phyloP scores from a whole-genome alignment of 2,888 invertebrate genomes.

The Cephus pygmeus region DNA sequence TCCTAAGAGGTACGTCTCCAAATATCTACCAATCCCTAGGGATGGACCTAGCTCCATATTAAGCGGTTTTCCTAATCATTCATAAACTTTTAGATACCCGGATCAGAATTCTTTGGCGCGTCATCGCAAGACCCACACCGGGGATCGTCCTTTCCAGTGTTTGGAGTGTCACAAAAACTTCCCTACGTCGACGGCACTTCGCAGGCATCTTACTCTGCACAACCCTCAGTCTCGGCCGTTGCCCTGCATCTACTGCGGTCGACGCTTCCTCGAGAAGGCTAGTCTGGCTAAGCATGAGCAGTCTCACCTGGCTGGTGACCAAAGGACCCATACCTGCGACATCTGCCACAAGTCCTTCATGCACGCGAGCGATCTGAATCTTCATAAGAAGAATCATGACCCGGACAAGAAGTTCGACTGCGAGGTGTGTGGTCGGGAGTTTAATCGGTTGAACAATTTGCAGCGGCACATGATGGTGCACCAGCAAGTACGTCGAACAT shows the following conservation, averaged over 20 bases:
- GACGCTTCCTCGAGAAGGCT: constrained; percentile 64
- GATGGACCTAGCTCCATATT: no score
- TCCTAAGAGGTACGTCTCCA: constrained; percentile 54
- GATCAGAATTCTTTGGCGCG: constrained; percentile 62
- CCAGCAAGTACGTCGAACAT: constrained; percentile 56
- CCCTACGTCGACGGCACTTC: constrained; percentile 61
- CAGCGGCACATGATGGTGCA: constrained; percentile 66
- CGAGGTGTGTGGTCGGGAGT: constrained; percentile 64
- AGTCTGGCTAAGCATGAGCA: constrained; percentile 65
- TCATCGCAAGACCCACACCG: constrained; percentile 60
- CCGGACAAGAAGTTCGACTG: constrained; percentile 64
- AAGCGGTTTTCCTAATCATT: not conserved
- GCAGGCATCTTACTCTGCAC: constrained; percentile 64
- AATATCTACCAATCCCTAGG: not conserved
- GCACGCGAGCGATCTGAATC: constrained; percentile 66
- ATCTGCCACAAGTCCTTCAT: constrained; percentile 70
- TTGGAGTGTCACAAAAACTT: constrained; percentile 65
- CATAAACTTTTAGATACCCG: constrained; percentile 49
- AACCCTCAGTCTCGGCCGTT: constrained; percentile 63
- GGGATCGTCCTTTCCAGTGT: constrained; percentile 62
- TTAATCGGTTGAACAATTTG: constrained; percentile 64
- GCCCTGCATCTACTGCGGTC: constrained; percentile 64
- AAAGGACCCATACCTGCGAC: constrained; percentile 66
- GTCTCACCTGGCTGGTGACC: constrained; percentile 62
- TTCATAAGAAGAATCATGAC: constrained; percentile 66